Percentiles rank a stretch among this genome's conserved stretches.
phyloP scores from a whole-genome alignment of 2,888 invertebrate genomes.

The Charanyca ferruginea region DNA sequence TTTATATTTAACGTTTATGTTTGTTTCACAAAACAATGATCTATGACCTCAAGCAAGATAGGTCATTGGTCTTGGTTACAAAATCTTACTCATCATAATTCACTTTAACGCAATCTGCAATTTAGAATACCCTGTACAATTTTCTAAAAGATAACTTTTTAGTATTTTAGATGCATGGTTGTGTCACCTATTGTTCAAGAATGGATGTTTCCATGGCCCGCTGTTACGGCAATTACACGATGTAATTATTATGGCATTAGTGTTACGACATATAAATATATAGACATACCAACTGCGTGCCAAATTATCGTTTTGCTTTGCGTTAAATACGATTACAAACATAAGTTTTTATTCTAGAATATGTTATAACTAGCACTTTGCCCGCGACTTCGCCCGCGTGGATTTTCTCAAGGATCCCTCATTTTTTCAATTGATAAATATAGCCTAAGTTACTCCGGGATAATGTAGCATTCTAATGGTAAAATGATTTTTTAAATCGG shows the following conservation, averaged over 20 bases:
- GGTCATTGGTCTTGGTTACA: slow-evolving; percentile 17
- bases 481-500: too few relatives aligned
- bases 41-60: neutral
- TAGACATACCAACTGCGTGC: too few relatives aligned
- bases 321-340: neutral
- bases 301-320: slow-evolving; percentile 7
- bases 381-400: too few relatives aligned
- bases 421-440: too few relatives aligned
- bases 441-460: too few relatives aligned
- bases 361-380: too few relatives aligned
- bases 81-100: slow-evolving; percentile 21
- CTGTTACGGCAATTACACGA: slow-evolving; percentile 62
- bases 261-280: slow-evolving; percentile 41
- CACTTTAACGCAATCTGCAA: slow-evolving; percentile 16
- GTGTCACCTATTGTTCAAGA: slow-evolving; percentile 54
- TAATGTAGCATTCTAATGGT: too few relatives aligned
- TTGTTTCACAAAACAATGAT: slow-evolving; percentile 15
- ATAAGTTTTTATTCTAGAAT: neutral
- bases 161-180: slow-evolving; percentile 32
- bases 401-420: too few relatives aligned
- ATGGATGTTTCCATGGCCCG: slow-evolving; percentile 59
- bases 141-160: slow-evolving; percentile 9
- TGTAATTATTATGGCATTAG: slow-evolving; percentile 60
- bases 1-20: neutral
- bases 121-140: slow-evolving; percentile 15